These are phyloP conservation scores for Pelobates fuscus DNA, from an alignment of 2,113 vertebrate genomes.

Conservation along the genomic window DNA sequence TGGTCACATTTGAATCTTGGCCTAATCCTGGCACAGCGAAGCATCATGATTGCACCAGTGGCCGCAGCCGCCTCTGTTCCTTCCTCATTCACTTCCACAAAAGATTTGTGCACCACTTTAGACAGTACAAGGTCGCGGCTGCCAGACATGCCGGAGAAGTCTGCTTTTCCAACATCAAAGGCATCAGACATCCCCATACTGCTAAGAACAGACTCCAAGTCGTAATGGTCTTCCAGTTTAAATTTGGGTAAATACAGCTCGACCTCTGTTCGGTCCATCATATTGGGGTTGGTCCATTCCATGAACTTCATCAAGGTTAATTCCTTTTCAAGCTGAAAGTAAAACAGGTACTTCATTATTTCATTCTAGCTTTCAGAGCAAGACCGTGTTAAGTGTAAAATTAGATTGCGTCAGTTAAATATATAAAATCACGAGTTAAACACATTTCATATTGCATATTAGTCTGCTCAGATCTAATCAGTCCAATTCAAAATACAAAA, in stretches of 20 bases:
- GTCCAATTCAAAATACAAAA: no score
- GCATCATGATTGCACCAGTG: conserved; percentile 65
- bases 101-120: conserved; percentile 82
- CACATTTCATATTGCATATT: no score
- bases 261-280: conserved; percentile 67
- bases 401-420: no score
- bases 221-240: conserved; percentile 76
- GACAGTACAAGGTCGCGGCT: conserved; percentile 75
- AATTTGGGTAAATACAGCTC: conserved; percentile 74
- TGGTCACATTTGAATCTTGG: conserved; percentile 64
- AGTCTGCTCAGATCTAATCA: no score
- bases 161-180: conserved; percentile 61
- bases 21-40: conserved; percentile 54
- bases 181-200: conserved; percentile 80
- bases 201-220: conserved; percentile 68
- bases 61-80: conserved; percentile 83
- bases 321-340: conserved; percentile 71
- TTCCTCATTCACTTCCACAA: conserved; percentile 86
- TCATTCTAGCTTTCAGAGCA: no score
- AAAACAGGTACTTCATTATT: conserved; percentile 4
- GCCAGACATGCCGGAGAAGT: conserved; percentile 81
- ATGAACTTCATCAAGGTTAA: conserved; percentile 75
- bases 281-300: conserved; percentile 71
- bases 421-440: no score
- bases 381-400: no score